phyloP scores from a whole-genome alignment of 1,140 invertebrate species.

The Globodera rostochiensis region DNA sequence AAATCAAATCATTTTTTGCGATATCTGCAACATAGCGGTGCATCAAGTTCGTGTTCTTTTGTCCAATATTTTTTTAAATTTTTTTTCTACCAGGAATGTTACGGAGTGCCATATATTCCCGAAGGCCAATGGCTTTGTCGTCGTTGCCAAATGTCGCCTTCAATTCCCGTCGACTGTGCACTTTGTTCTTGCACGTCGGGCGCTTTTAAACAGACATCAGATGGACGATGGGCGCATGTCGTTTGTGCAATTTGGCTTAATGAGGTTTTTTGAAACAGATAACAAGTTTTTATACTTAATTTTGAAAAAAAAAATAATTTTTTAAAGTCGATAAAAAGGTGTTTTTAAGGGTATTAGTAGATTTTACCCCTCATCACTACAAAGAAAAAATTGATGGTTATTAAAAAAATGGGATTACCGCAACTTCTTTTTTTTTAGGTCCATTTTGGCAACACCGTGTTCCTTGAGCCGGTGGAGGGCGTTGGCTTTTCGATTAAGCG shows the following conservation, averaged over 20 bases:
- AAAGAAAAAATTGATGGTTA: too few species aligned
- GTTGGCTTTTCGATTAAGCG: slow-evolving; percentile 92
- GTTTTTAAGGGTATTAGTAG: too few species aligned
- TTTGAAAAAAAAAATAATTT: too few species aligned
- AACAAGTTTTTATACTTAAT: neutral
- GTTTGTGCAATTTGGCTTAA: slow-evolving; percentile 98
- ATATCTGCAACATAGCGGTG: slow-evolving; percentile 70
- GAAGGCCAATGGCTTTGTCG: slow-evolving; percentile 98
- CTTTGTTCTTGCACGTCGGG: slow-evolving; percentile 96
- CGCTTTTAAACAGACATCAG: slow-evolving; percentile 96
- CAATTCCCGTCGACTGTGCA: slow-evolving; percentile 89
- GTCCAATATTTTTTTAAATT: neutral
- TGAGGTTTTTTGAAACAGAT: slow-evolving; percentile 70
- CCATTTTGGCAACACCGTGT: slow-evolving; percentile 54
- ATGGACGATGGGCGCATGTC: slow-evolving; percentile 94
- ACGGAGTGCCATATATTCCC: slow-evolving; percentile 97
- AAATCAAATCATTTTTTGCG: slow-evolving; percentile 94
- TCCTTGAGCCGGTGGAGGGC: slow-evolving; percentile 86
- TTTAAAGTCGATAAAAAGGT: too few species aligned
- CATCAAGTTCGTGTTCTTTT: slow-evolving; percentile 51
- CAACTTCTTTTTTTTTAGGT: slow-evolving; percentile 28
- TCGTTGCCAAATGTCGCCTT: slow-evolving; percentile 89
- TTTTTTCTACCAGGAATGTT: slow-evolving; percentile 76
- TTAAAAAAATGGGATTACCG: too few species aligned
- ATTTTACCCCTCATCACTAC: too few species aligned